Conservation (phyloP, 2,797 vertebrate species). For the Avahi laniger region DNA sequence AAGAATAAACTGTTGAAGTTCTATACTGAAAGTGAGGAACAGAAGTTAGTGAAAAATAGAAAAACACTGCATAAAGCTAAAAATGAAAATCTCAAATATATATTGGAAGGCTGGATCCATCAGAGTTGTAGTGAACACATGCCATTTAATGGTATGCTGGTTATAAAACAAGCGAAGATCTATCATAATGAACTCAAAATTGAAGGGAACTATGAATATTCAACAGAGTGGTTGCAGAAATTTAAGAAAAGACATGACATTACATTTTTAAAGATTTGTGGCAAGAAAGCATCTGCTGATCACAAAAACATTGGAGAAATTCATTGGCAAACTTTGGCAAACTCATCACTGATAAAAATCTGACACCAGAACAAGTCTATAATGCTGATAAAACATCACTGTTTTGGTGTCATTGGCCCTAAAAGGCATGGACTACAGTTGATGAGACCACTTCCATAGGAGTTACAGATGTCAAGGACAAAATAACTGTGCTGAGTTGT, state of each 20-base stretch:
- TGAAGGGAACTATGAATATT: neutral
- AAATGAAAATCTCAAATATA: neutral
- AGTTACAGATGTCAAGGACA: neutral
- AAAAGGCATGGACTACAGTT: neutral
- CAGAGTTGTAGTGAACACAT: neutral
- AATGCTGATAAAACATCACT: neutral
- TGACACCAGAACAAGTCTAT: neutral
- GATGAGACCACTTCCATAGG: neutral
- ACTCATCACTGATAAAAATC: neutral
- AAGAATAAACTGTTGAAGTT: neutral
- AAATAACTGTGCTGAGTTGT: neutral
- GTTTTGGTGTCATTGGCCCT: neutral
- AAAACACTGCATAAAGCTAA: neutral
- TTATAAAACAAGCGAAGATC: neutral
- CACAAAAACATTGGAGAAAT: neutral
- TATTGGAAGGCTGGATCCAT: neutral
- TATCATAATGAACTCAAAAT: neutral
- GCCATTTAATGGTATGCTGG: neutral
- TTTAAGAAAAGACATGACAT: neutral
- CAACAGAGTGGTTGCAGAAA: neutral
- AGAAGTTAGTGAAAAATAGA: neutral
- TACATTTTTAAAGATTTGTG: neutral
- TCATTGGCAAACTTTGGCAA: neutral
- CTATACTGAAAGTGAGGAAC: neutral
- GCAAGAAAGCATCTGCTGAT: neutral